Evolutionary conservation across 2,888 invertebrate genomes (phyloP).

Genomic region (Nysson spinosus): DNA sequence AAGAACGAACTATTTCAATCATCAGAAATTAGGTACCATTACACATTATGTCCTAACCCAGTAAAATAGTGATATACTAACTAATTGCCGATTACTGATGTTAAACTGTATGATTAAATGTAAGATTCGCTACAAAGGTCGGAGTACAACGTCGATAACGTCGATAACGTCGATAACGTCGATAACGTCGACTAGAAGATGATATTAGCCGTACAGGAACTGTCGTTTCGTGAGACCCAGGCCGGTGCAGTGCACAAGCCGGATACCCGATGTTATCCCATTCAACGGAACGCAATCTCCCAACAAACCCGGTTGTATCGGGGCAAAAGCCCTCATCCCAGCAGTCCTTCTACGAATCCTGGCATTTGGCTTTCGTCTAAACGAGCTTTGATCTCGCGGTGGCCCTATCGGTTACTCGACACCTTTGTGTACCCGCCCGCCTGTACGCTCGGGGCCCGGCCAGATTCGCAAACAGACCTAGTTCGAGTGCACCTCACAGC

Average conservation of each 20-base stretch:
- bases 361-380: conserved; percentile 44
- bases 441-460: conserved; percentile 28
- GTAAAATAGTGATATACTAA: too few species aligned
- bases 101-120: too few species aligned
- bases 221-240: conserved; percentile 29
- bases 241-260: conserved; percentile 36
- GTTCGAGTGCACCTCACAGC: conserved; percentile 35
- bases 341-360: conserved; percentile 1
- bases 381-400: conserved; percentile 67
- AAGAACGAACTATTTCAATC: too few species aligned
- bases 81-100: too few species aligned
- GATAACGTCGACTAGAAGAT: conserved; percentile 36
- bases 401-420: conserved; percentile 66
- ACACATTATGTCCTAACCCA: too few species aligned
- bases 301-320: conserved; percentile 31
- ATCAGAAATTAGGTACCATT: too few species aligned
- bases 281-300: conserved; percentile 40
- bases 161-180: too few species aligned
- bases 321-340: conserved; percentile 24
- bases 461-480: conserved; percentile 57
- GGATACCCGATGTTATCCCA: conserved; percentile 38
- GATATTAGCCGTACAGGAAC: conserved; percentile 12
- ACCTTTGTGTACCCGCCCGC: conserved; percentile 61
- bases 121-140: too few species aligned
- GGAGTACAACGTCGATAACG: too few species aligned